Conservation (phyloP, 1,140 invertebrate genomes). For the Oedothorax gibbosus region DNA sequence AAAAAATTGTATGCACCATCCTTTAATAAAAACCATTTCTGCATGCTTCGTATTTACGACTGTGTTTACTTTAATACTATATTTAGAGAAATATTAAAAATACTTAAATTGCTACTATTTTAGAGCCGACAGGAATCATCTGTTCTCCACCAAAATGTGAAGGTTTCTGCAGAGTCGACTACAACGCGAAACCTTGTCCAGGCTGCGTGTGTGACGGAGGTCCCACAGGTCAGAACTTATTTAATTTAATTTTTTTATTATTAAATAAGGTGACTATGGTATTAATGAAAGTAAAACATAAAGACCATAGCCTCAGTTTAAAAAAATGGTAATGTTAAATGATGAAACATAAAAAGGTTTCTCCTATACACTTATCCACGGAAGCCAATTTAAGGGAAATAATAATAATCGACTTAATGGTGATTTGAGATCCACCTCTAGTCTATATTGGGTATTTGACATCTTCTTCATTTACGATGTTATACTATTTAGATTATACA, state of each 20-base stretch:
- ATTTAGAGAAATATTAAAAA: no score
- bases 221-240: not conserved
- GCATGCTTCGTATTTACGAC: not conserved
- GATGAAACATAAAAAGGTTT: not conserved
- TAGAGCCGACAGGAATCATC: not conserved
- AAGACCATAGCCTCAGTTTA: not conserved
- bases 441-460: no score
- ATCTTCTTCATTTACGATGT: no score
- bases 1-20: not conserved
- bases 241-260: not conserved
- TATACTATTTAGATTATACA: no score
- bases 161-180: not conserved
- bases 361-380: not conserved
- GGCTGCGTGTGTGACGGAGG: not conserved
- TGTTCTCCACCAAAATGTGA: constrained; percentile 27
- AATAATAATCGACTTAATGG: no score
- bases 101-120: not conserved
- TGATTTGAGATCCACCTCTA: no score
- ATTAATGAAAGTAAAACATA: not conserved
- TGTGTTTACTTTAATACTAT: no score
- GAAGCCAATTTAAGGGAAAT: no score
- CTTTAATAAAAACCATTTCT: not conserved
- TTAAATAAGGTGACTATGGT: not conserved
- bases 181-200: constrained; percentile 29
- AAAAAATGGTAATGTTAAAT: no score